Evolutionary conservation across 1,140 invertebrate species (phyloP).

Genomic region (Drosophila kikkawai): DNA sequence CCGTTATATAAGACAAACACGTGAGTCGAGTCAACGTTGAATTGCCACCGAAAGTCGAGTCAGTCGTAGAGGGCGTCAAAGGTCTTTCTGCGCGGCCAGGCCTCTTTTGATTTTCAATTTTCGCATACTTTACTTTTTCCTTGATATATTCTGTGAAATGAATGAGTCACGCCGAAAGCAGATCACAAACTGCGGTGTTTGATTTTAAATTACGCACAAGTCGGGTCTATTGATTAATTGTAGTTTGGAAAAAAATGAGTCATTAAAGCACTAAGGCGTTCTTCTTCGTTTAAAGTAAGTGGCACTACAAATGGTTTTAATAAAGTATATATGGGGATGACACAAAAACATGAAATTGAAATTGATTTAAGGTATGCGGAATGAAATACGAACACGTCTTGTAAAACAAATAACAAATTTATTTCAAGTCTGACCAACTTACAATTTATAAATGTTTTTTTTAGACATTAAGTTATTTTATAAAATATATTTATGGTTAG

Average conservation of each 20-base stretch:
- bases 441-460: no score
- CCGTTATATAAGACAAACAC: constrained; percentile 38
- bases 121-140: neutral
- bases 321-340: no score
- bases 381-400: no score
- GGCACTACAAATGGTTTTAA: no score
- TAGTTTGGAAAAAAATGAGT: neutral
- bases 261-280: neutral
- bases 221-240: neutral
- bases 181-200: constrained; percentile 8
- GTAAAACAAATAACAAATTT: no score
- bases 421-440: no score
- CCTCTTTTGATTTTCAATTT: neutral
- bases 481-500: no score
- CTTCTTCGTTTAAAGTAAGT: no score
- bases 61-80: constrained; percentile 32
- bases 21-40: constrained; percentile 29
- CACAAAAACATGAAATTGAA: no score
- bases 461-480: no score
- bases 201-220: constrained; percentile 7
- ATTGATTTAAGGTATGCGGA: no score
- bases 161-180: constrained; percentile 6
- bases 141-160: constrained; percentile 9
- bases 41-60: constrained; percentile 37
- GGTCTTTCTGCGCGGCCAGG: constrained; percentile 3